These are phyloP conservation scores for Pseudococcus jackbeardsleyi DNA, from an alignment of 2,888 invertebrate species.

Conservation along the genomic window DNA sequence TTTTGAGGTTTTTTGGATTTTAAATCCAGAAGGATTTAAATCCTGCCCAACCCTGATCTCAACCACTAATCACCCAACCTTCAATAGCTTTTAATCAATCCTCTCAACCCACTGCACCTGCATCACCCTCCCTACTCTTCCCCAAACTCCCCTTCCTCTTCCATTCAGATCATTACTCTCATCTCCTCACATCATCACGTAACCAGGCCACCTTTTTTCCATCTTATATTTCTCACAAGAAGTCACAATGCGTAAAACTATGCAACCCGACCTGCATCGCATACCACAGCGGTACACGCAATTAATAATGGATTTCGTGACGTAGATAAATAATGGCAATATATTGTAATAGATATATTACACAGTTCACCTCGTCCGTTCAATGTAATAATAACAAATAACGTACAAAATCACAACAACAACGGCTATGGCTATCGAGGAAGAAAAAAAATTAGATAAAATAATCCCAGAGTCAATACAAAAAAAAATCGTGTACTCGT, in stretches of 20 bases:
- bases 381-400: conserved; percentile 36
- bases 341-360: conserved; percentile 40
- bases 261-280: neutral
- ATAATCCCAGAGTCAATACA: conserved; percentile 15
- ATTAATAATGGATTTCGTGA: conserved; percentile 35
- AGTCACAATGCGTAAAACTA: neutral
- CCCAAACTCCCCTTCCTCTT: neutral
- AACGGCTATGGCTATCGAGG: neutral
- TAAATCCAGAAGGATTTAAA: too few species aligned
- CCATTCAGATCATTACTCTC: too few species aligned
- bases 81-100: too few species aligned
- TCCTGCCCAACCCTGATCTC: too few species aligned
- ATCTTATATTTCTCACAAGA: neutral
- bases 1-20: too few species aligned
- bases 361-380: conserved; percentile 2
- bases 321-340: conserved; percentile 33
- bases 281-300: conserved; percentile 11
- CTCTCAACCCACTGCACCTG: too few species aligned
- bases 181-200: neutral
- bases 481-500: conserved; percentile 19
- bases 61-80: too few species aligned
- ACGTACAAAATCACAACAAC: conserved; percentile 31
- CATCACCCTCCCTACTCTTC: neutral
- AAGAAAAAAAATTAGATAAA: neutral
- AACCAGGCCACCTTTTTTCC: conserved; percentile 11